Evolutionary conservation across 2,888 invertebrate genomes (phyloP).

Genomic region (Erpobdella octoculata): DNA sequence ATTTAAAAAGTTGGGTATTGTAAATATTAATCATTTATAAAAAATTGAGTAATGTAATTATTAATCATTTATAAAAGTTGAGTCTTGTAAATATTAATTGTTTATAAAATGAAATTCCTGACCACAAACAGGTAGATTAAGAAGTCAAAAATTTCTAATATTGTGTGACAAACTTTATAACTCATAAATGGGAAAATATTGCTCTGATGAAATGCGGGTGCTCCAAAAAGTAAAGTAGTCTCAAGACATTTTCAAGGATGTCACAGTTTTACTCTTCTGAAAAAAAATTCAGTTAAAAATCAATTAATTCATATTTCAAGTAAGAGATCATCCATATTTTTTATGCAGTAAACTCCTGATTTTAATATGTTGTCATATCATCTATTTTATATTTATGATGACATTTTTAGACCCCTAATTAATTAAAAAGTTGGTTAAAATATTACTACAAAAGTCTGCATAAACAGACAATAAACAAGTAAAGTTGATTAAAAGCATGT

Average conservation of each 20-base stretch:
- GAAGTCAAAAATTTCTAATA: not conserved
- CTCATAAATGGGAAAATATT: not conserved
- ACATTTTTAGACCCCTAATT: no score
- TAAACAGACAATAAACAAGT: no score
- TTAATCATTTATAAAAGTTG: not conserved
- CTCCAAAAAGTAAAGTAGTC: not conserved
- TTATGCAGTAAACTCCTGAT: no score
- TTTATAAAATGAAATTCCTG: not conserved
- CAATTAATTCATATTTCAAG: not conserved
- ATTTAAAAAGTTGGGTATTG: no score
- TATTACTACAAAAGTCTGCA: no score
- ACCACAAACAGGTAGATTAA: not conserved
- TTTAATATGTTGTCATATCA: no score
- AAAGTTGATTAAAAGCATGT: no score
- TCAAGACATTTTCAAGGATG: conserved; percentile 2
- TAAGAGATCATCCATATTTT: no score
- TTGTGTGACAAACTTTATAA: not conserved
- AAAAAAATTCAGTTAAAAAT: not conserved
- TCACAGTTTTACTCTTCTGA: conserved; percentile 17
- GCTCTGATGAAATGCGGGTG: not conserved
- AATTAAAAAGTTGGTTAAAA: no score
- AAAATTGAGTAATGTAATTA: not conserved
- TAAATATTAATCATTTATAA: no score
- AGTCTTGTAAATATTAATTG: not conserved
- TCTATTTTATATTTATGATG: no score